phyloP scores from a whole-genome alignment of 1,140 invertebrate genomes.

The Drosophila truncata region DNA sequence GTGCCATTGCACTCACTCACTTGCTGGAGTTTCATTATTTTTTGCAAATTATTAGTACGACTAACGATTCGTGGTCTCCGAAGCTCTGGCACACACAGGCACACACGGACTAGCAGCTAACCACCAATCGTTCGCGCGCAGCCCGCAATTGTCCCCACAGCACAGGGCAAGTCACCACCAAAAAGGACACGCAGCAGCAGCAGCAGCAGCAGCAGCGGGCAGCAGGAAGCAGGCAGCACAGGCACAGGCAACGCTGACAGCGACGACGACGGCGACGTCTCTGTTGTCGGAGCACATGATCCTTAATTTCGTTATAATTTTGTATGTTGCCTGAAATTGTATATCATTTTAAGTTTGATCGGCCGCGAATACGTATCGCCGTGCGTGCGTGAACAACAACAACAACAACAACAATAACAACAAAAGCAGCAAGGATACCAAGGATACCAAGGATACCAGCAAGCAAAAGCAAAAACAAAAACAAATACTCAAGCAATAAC shows the following conservation, averaged over 20 bases:
- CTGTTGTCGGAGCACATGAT: constrained; percentile 80
- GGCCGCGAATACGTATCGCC: constrained; percentile 84
- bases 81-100: constrained; percentile 6
- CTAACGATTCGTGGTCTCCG: constrained; percentile 83
- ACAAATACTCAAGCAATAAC: constrained; percentile 4
- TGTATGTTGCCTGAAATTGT: constrained; percentile 84
- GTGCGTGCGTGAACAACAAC: constrained; percentile 66
- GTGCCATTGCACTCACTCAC: constrained; percentile 14
- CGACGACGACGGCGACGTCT: constrained; percentile 41
- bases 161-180: constrained; percentile 43
- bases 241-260: constrained; percentile 5
- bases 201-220: constrained; percentile 14
- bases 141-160: constrained; percentile 71
- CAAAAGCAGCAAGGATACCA: background rate
- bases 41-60: constrained; percentile 83
- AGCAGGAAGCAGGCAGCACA: background rate
- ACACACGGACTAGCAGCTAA: constrained; percentile 41
- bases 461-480: constrained; percentile 6
- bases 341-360: constrained; percentile 86
- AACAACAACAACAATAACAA: constrained; percentile 7
- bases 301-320: constrained; percentile 86
- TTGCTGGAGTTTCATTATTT: constrained; percentile 73
- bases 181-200: constrained; percentile 30
- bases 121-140: constrained; percentile 82
- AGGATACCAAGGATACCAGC: constrained; percentile 3